Base-by-base conservation (phyloP, 2,113 vertebrate species). In the Hydropotes inermis region DNA sequence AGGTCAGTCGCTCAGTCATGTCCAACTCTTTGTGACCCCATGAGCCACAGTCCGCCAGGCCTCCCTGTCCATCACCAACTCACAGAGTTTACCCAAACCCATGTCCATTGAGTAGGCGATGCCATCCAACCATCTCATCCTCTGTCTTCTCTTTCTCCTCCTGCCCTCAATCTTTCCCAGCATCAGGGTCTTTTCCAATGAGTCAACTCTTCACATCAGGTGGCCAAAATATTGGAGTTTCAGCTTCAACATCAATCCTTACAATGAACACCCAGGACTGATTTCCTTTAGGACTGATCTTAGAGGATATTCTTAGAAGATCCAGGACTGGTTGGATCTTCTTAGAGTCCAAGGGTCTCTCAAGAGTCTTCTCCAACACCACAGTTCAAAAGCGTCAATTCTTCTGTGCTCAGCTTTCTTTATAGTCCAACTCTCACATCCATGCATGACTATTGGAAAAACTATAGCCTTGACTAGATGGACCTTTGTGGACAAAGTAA, bases 11-110 rank as follows among this genome's bases (percentile, higher is more conserved):
- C 21, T 70, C n/a, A 39, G 19, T 39, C 9, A 0, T 23, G 10
- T 70, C 67, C 2, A 1, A 39, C 67, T 39, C n/a, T 70, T 23
- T 39, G 19, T 0, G 2, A 23, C 10, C n/a, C 10, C n/a, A 23
- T 39, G 67, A 70, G 23, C 67, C 0, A 0, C 19, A 70, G n/a
- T 21, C 23, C 0, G 0, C n/a, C 19, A 70, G 67, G n/a, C 67
- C 17, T 70, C 9, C n/a, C n/a, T 70, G 19, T 70, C 67, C 10
- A 70, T 70, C 9, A 36, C 19, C n/a, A 70, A 6, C n/a, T 39
- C 5, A n/a, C 0, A 0, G 19, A 70, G 64, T n/a, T 36, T 19
- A 70, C 64, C n/a, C 64, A 70, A 70, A 70, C 64, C 36, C 64
- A 70, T 36, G n/a, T 36, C 64, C n/a, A 36, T 36, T 70, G 64